Conservation (phyloP, 2,888 invertebrate species). For the Sinodicranocentrus sp. region DNA sequence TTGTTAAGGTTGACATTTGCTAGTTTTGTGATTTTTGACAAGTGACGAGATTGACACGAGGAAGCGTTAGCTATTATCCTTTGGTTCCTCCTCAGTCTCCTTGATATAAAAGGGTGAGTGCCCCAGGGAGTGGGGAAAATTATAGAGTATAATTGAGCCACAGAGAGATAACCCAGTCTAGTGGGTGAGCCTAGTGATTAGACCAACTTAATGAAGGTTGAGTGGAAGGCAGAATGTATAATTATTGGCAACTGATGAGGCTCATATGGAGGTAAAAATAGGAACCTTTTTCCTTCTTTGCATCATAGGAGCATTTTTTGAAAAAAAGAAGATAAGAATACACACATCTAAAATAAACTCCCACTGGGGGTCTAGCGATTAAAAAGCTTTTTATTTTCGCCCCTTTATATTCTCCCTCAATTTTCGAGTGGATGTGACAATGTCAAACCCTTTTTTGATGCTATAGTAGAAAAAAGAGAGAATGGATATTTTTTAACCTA, state of each 20-base stretch:
- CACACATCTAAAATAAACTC: constrained; percentile 1
- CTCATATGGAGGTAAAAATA: not conserved
- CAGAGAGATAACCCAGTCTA: constrained; percentile 27
- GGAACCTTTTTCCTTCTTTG: not conserved
- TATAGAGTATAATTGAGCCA: constrained; percentile 12
- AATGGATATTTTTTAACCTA: no score
- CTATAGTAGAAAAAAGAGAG: no score
- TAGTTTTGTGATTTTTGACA: constrained; percentile 3
- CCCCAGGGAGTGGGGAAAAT: no score
- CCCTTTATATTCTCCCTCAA: not conserved
- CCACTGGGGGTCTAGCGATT: constrained; percentile 24
- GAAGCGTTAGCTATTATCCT: not conserved
- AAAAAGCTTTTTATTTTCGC: constrained; percentile 20
- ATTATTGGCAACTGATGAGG: constrained; percentile 54
- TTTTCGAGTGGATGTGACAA: not conserved
- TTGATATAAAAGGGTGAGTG: constrained; percentile 3
- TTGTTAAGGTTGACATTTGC: not conserved
- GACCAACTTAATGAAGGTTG: constrained; percentile 34
- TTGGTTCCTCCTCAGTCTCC: not conserved
- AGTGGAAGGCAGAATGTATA: constrained; percentile 31
- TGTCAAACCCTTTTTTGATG: constrained; percentile 13
- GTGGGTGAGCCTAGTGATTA: constrained; percentile 13
- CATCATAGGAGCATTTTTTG: no score
- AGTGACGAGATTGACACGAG: constrained; percentile 64
- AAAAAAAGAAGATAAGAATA: not conserved